Conservation (phyloP, 2,797 vertebrate species). For the Loris lydekkerianus region DNA sequence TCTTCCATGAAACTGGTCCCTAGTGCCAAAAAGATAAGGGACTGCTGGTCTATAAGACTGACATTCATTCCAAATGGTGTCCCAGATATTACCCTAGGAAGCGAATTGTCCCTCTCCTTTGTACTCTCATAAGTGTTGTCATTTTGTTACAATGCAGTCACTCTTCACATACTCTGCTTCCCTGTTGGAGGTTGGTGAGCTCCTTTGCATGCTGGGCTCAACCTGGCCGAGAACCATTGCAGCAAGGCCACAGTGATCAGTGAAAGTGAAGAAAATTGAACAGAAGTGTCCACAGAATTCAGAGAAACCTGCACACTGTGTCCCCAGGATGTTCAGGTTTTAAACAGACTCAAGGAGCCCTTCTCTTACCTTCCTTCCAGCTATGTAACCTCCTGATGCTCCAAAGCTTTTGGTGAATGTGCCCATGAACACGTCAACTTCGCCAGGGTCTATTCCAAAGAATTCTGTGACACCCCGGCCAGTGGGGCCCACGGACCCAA, state of each 20-base stretch:
- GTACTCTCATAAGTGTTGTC: too few relatives aligned
- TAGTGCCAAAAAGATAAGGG: too few relatives aligned
- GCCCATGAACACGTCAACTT: conserved; percentile 96
- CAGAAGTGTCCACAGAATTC: neutral
- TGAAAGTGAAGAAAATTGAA: neutral
- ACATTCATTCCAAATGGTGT: neutral
- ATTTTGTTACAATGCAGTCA: neutral
- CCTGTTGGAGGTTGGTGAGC: neutral
- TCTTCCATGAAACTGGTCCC: too few relatives aligned
- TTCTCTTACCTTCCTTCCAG: conserved; percentile 93
- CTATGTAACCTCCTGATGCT: conserved; percentile 95
- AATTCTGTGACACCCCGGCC: conserved; percentile 94
- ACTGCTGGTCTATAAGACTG: neutral
- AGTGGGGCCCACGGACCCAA: conserved; percentile 92
- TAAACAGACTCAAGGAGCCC: neutral
- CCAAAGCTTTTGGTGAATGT: conserved; percentile 98
- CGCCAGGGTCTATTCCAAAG: conserved; percentile 92
- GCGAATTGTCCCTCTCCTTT: neutral
- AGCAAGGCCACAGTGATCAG: neutral
- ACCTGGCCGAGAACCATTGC: neutral
- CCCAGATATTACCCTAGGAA: neutral
- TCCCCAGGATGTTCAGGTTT: neutral
- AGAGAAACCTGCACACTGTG: neutral
- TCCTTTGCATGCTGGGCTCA: neutral
- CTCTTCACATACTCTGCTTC: neutral